phyloP scores from a whole-genome alignment of 1,140 invertebrate genomes.

The Lasioglossum albipes region DNA sequence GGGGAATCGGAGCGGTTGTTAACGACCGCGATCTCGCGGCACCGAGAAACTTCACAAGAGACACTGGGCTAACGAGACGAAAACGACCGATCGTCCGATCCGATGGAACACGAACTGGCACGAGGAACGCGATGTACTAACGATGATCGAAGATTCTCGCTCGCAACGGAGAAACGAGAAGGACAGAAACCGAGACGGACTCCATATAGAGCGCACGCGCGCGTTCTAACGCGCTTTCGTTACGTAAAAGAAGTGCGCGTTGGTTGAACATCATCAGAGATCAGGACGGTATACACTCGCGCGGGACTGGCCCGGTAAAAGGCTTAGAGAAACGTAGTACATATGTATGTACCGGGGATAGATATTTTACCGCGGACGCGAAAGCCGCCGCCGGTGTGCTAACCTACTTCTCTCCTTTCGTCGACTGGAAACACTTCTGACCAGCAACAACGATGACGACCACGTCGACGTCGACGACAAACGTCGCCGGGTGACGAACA shows the following conservation, averaged over 20 bases:
- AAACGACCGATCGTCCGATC: slow-evolving; percentile 46
- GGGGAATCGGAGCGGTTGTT: no score
- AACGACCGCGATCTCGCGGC: no score
- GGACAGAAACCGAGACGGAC: slow-evolving; percentile 53
- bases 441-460: background rate
- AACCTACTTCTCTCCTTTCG: slow-evolving; percentile 49
- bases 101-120: slow-evolving; percentile 52
- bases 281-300: slow-evolving; percentile 25
- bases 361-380: slow-evolving; percentile 26
- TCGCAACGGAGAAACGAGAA: slow-evolving; percentile 22
- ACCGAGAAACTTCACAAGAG: no score
- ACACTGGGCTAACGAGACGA: slow-evolving; percentile 16
- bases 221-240: slow-evolving; percentile 59
- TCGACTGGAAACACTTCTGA: slow-evolving; percentile 39
- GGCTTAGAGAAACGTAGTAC: background rate
- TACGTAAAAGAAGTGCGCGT: slow-evolving; percentile 66
- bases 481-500: background rate
- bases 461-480: background rate
- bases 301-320: slow-evolving; percentile 15
- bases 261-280: slow-evolving; percentile 40
- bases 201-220: slow-evolving; percentile 58
- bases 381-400: slow-evolving; percentile 32
- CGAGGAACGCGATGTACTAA: slow-evolving; percentile 47
- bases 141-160: slow-evolving; percentile 59
- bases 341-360: background rate